Evolutionary conservation across 2,888 invertebrate genomes (phyloP).

Genomic region (Tenthredo livida): DNA sequence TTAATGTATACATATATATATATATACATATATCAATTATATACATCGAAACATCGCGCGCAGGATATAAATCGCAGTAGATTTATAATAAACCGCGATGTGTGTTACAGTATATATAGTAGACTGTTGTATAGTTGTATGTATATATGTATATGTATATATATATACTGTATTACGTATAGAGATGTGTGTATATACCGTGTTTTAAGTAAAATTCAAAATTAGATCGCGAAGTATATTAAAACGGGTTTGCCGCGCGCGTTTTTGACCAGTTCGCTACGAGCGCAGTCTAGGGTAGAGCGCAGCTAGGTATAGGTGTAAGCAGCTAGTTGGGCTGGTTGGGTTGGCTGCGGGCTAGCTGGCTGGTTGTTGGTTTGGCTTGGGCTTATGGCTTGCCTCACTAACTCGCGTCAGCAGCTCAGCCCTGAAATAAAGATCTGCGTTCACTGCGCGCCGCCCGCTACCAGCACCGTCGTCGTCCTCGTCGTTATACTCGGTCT

Average conservation of each 20-base stretch:
- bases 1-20: too few species aligned
- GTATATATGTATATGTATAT: too few species aligned
- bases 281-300: neutral
- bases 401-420: conserved; percentile 58
- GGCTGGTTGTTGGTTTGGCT: neutral
- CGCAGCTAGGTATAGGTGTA: too few species aligned
- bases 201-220: conserved; percentile 63
- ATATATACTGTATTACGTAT: neutral
- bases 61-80: too few species aligned
- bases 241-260: conserved; percentile 67
- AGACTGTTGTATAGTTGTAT: too few species aligned
- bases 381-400: neutral
- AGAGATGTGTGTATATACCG: neutral
- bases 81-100: too few species aligned
- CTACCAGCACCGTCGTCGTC: conserved; percentile 27
- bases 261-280: conserved; percentile 66
- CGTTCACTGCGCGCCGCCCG: conserved; percentile 59
- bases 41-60: too few species aligned
- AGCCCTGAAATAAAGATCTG: conserved; percentile 70
- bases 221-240: conserved; percentile 65
- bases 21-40: too few species aligned
- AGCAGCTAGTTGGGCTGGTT: too few species aligned
- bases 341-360: neutral
- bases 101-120: too few species aligned
- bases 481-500: neutral